Conservation (phyloP, 2,113 vertebrate genomes). For the Sceloporus undulatus region DNA sequence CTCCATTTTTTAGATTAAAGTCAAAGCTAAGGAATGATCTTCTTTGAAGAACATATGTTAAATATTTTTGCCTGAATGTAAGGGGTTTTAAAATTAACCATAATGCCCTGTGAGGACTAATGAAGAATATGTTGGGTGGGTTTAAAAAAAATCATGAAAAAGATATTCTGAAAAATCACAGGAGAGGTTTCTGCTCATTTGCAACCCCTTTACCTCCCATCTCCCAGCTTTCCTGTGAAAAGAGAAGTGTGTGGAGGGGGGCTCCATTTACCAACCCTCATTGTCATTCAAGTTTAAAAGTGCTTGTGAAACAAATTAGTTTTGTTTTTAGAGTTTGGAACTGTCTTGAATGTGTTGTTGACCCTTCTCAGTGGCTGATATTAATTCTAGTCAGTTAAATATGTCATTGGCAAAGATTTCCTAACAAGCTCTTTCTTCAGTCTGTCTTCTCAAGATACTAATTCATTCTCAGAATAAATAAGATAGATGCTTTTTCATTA, state of each 20-base stretch:
- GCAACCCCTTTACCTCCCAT: constrained; percentile 44
- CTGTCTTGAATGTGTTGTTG: constrained; percentile 50
- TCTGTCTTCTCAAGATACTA: constrained; percentile 54
- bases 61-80: constrained; percentile 45
- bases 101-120: constrained; percentile 38
- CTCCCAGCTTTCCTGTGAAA: constrained; percentile 42
- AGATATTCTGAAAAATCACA: constrained; percentile 52
- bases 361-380: constrained; percentile 63
- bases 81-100: background rate
- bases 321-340: constrained; percentile 57
- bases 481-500: constrained; percentile 57
- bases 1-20: constrained; percentile 22
- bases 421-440: constrained; percentile 53
- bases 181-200: constrained; percentile 56
- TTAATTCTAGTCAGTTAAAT: constrained; percentile 63
- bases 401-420: constrained; percentile 66
- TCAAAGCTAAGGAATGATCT: constrained; percentile 36
- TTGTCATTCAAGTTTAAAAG: constrained; percentile 51
- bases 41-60: constrained; percentile 47
- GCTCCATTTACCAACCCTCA: constrained; percentile 36
- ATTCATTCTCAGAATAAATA: constrained; percentile 60
- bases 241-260: constrained; percentile 13
- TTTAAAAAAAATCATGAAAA: constrained; percentile 28
- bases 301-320: constrained; percentile 65
- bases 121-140: constrained; percentile 47